Evolutionary conservation across 2,888 invertebrate species (phyloP).

Genomic region (Dryococelus australis): DNA sequence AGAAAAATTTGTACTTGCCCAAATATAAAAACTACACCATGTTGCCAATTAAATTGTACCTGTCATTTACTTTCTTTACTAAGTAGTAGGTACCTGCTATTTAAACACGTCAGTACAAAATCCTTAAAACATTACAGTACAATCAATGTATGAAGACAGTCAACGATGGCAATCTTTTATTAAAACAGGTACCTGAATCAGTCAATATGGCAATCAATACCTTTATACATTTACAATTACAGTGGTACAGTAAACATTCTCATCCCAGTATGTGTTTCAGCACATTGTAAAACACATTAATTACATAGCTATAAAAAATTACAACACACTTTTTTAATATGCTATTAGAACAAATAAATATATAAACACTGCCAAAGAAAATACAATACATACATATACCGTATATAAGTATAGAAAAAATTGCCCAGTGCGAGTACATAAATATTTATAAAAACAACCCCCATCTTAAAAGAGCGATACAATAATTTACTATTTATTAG

Average conservation of each 20-base stretch:
- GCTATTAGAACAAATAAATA: not conserved
- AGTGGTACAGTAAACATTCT: not conserved
- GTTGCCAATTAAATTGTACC: not conserved
- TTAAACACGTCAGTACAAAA: not conserved
- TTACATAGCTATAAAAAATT: not conserved
- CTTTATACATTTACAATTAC: not conserved
- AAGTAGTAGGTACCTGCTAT: not conserved
- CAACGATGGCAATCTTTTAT: not conserved
- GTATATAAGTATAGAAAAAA: too few relatives aligned
- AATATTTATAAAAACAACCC: too few relatives aligned
- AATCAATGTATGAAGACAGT: not conserved
- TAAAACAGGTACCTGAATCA: not conserved
- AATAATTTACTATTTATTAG: too few relatives aligned
- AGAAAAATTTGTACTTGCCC: slow-evolving; percentile 16
- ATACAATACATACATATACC: not conserved
- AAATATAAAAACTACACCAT: not conserved
- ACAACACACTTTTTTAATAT: not conserved
- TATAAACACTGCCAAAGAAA: not conserved
- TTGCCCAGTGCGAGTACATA: too few relatives aligned
- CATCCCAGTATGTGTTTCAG: not conserved
- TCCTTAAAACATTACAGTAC: not conserved
- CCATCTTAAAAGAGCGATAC: too few relatives aligned
- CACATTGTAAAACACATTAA: not conserved
- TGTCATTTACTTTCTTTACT: not conserved
- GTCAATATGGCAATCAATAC: not conserved